Conservation (phyloP, 1,140 invertebrate species). For the Aleiodes sp. region DNA sequence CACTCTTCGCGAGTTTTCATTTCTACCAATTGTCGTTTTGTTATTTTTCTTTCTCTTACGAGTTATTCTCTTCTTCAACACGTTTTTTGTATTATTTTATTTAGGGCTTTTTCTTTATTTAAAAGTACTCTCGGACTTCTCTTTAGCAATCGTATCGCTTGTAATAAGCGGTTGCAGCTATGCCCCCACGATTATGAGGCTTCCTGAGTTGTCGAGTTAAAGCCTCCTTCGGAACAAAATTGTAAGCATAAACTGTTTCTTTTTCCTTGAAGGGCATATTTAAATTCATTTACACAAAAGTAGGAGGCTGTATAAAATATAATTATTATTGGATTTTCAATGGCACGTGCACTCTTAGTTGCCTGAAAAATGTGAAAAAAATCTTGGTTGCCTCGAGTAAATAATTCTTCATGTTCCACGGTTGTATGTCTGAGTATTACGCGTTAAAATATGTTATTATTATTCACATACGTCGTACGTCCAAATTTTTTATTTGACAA, state of each 20-base stretch:
- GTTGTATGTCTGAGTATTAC: too few species aligned
- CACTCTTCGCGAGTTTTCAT: conserved; percentile 29
- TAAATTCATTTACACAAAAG: conserved; percentile 20
- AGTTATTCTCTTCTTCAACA: conserved; percentile 17
- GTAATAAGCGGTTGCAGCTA: conserved; percentile 51
- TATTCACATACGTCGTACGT: too few species aligned
- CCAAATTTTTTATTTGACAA: too few species aligned
- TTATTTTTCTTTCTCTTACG: conserved; percentile 13
- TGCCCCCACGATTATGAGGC: conserved; percentile 47
- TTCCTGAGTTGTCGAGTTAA: conserved; percentile 50
- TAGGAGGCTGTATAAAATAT: not conserved
- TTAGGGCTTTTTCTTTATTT: conserved; percentile 31
- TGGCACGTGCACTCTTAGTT: conserved; percentile 13
- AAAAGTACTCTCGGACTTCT: conserved; percentile 34
- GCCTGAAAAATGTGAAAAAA: not conserved
- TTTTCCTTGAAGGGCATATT: conserved; percentile 25
- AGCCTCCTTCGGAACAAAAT: conserved; percentile 19
- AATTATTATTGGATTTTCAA: conserved; percentile 2
- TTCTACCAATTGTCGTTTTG: conserved; percentile 19
- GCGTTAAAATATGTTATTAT: too few species aligned
- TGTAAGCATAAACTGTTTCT: conserved; percentile 27
- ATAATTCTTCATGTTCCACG: too few species aligned
- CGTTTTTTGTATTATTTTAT: conserved; percentile 3
- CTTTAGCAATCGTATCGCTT: conserved; percentile 50
- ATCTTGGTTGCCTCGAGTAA: too few species aligned